Conservation (phyloP, 2,113 vertebrate species). For the Leucosticte australis region DNA sequence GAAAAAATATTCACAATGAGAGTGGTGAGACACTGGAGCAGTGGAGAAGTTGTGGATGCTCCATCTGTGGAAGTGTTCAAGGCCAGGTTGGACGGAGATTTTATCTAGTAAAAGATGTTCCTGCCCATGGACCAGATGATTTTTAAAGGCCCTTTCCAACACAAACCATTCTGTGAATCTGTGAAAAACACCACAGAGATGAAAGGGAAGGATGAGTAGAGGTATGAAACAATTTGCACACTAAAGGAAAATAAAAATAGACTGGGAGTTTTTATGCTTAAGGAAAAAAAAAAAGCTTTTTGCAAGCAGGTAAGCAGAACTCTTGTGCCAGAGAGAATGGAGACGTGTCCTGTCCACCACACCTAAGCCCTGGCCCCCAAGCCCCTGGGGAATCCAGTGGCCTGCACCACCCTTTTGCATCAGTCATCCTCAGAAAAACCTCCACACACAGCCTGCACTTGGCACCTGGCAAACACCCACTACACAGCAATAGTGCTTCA, state of each 20-base stretch:
- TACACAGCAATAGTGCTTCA: not conserved
- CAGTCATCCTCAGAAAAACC: not conserved
- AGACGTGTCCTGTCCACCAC: not conserved
- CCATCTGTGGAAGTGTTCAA: not conserved
- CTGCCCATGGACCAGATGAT: not conserved
- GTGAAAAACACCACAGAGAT: not conserved
- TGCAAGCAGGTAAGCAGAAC: not conserved
- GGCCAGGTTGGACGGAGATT: not conserved
- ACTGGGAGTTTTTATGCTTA: not conserved
- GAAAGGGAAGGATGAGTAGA: not conserved
- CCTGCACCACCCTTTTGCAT: not conserved
- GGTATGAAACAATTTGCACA: not conserved
- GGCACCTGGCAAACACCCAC: not conserved
- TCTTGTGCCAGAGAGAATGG: not conserved
- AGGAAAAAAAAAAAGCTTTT: accelerated
- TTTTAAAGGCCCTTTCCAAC: not conserved
- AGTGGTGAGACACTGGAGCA: not conserved
- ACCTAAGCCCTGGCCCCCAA: not conserved
- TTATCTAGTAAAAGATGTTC: not conserved
- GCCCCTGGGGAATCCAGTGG: not conserved
- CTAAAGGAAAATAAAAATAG: not conserved
- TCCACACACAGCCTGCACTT: not conserved
- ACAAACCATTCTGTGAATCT: not conserved
- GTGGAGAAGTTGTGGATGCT: not conserved
- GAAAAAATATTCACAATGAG: not conserved